phyloP scores from a whole-genome alignment of 1,140 invertebrate genomes.

The Papilio dardanus region DNA sequence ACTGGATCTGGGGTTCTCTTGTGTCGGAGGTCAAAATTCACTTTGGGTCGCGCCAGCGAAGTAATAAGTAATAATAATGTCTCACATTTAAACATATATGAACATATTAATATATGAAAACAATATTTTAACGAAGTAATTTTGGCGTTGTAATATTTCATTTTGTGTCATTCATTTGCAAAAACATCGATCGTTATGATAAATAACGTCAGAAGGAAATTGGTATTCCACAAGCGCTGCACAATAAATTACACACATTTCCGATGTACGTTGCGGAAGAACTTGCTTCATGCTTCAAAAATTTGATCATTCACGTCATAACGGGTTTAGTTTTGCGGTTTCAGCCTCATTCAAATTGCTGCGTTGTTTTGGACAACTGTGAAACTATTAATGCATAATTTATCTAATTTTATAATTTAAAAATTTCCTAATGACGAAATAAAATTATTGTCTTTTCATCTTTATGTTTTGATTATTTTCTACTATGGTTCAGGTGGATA shows the following conservation, averaged over 20 bases:
- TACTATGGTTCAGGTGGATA: no score
- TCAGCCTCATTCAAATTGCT: not conserved
- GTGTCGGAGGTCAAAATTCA: no score
- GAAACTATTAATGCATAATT: not conserved
- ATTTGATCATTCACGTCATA: conserved; percentile 16
- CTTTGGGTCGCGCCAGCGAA: no score
- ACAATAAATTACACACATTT: conserved; percentile 25
- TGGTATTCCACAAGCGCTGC: conserved; percentile 21
- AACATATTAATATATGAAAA: not conserved
- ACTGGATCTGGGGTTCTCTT: no score
- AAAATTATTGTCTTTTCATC: no score
- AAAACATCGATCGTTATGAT: conserved; percentile 27
- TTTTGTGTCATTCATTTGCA: conserved; percentile 12
- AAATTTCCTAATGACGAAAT: not conserved
- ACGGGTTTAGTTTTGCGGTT: conserved; percentile 1
- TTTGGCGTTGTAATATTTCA: conserved; percentile 18
- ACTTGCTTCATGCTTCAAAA: conserved; percentile 15
- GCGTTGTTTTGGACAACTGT: not conserved
- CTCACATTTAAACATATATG: no score
- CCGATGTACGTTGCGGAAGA: conserved; percentile 4
- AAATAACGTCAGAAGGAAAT: conserved; percentile 22
- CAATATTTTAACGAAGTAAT: conserved; percentile 14
- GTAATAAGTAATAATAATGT: no score
- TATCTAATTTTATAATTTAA: not conserved
- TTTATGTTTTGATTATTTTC: no score